These are phyloP conservation scores for Drosophila grimshawi DNA, from an alignment of 1,140 invertebrate species.

Conservation along the genomic window DNA sequence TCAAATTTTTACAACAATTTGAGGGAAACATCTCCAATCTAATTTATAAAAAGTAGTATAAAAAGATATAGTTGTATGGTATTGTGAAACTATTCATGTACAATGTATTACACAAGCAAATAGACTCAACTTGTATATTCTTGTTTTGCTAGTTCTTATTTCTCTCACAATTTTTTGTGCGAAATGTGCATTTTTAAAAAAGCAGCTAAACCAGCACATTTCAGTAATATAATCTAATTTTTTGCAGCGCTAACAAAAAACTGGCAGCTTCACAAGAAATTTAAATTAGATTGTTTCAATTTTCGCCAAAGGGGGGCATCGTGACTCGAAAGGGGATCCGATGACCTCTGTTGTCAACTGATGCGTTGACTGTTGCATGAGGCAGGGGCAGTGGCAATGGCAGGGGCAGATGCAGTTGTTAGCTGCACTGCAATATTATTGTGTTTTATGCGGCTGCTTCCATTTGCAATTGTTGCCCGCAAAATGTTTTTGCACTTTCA, in stretches of 20 bases:
- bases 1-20: too few species aligned
- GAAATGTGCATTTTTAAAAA: slow-evolving; percentile 21
- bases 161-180: not conserved
- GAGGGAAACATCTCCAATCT: too few species aligned
- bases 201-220: slow-evolving; percentile 28
- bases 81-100: not conserved
- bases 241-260: slow-evolving; percentile 25
- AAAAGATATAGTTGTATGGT: too few species aligned
- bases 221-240: slow-evolving; percentile 61
- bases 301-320: not conserved
- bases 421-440: not conserved
- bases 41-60: too few species aligned
- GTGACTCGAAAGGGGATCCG: slow-evolving; percentile 10
- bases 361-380: slow-evolving; percentile 49
- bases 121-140: not conserved
- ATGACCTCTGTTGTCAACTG: slow-evolving; percentile 38
- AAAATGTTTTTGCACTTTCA: slow-evolving; percentile 29
- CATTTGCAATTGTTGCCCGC: slow-evolving; percentile 1
- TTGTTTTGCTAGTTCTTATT: not conserved
- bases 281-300: slow-evolving; percentile 7
- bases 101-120: not conserved
- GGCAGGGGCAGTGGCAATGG: slow-evolving; percentile 23
- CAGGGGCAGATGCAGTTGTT: slow-evolving; percentile 2
- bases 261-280: slow-evolving; percentile 32
- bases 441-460: slow-evolving; percentile 3